Base-by-base conservation (phyloP, 2,797 vertebrate genomes). In the Sandelia bainsii region DNA sequence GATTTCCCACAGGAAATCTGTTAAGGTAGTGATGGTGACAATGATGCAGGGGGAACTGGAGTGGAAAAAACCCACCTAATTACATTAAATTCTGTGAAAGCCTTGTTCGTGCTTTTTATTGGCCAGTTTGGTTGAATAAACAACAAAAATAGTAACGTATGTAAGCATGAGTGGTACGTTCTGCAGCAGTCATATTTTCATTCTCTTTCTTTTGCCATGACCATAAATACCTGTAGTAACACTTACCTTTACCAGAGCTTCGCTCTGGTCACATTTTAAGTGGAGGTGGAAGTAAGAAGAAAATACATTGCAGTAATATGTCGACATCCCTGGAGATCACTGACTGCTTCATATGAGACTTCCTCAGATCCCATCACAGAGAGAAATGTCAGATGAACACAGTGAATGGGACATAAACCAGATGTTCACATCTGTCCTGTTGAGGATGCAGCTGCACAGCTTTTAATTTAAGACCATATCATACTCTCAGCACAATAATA, bases 311-410 rank as follows among this genome's bases (percentile, higher is more conserved):
- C 34, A 49, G 58, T 0, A 8, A 44, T 59, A 56, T 56, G 44
- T 37, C 19, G 44, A 51, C 6, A 17, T 65, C 54, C 40, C 45
- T 8, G 52, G 50, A 76, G 68, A 69, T 65, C 37, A 40, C 67
- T 48, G 32, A 13, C 58, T 73, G n/a, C n/a, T 22, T 72, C 32
- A 57, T 34, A 7, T 27, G 69, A 50, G 50, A 54, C 49, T 14
- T 59, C 32, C 59, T 45, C 57, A 60, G 20, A 46, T 45, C 51
- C 51, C 37, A 51, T 29, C 23, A 20, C 37, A 48, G 45, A 42
- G 39, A 59, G 44, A 4, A 27, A 56, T 19, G 53, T 34, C 20
- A 39, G 49, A 51, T 46, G 42, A 62, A 73, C 20, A 45, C 29
- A 63, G 6, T 56, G 54, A 68, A 58, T 59, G 32, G 16, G 11